Base-by-base conservation (phyloP, 2,797 vertebrate species). In the Stomatorhinus walkeri region DNA sequence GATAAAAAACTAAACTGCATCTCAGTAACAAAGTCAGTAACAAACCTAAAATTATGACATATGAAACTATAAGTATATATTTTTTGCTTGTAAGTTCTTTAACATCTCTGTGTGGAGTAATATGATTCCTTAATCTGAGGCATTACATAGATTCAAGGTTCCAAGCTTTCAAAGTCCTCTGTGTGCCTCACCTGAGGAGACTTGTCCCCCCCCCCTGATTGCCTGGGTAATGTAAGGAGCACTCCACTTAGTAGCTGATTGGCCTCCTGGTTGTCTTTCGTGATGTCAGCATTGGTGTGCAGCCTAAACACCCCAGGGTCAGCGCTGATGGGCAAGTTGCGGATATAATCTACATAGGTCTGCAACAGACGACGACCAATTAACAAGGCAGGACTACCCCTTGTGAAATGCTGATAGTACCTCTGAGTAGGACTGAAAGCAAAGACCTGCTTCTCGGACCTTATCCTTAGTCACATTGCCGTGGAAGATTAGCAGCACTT, bases 251-350 rank as follows among this genome's bases (percentile, higher is more conserved):
- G 96, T 19, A 99, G 96, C 92, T 97, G 96, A 93, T 97, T 98
- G 91, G 97, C 99, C 93, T 98, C 98, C 91, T 98, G 97, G 93
- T 98, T 98, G 90, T 99, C 97, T 90, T 98, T 98, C 4, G 97
- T 98, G 93, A 99, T 99, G 91, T 99, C 97, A 4, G 96, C 97
- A 0, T 98, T 99, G 93, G 97, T 97, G 28, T 99, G 97, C 86
- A 99, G 97, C 24, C 97, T 96, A 76, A 99, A 99, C 68, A 99
- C 97, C 90, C 96, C 97, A 0, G 98, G 97, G 22, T 97, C 95
- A 4, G 97, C 94, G 86, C 92, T 92, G 92, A 97, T 96, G 56
- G 97, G 97, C 56, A 99, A 95, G 87, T 89, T 93, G 91, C 95
- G 95, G 89, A 98, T 93, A 91, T 98, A 97, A 9, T 97, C 94